These are phyloP conservation scores for Bothrops jararaca DNA, from an alignment of 2,113 vertebrate genomes.

Conservation along the genomic window DNA sequence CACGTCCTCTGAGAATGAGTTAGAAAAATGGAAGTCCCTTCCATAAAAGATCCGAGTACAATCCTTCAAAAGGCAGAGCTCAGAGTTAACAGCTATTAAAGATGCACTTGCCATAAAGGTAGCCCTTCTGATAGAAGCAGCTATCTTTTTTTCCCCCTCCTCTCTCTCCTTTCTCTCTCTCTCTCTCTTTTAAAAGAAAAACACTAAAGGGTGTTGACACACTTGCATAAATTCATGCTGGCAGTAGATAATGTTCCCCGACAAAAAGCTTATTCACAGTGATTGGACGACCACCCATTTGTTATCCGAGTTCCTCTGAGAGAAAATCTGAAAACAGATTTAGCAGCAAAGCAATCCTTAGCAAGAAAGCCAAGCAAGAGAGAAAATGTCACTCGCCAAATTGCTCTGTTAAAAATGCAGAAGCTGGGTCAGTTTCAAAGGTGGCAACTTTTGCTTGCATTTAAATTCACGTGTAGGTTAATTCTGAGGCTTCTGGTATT, in stretches of 20 bases:
- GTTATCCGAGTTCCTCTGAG: not conserved
- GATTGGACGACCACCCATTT: not conserved
- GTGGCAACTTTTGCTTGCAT: not conserved
- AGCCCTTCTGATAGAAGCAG: not conserved
- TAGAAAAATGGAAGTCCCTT: not conserved
- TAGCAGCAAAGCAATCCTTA: not conserved
- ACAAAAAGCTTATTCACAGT: not conserved
- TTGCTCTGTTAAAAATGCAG: not conserved
- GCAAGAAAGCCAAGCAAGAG: not conserved
- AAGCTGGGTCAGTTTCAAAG: not conserved
- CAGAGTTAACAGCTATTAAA: not conserved
- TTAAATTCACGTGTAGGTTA: not conserved
- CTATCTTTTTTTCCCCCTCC: not conserved
- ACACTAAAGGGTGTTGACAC: not conserved
- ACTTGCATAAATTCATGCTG: not conserved
- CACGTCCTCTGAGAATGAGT: not conserved
- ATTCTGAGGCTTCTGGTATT: not conserved
- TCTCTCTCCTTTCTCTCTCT: too few relatives aligned
- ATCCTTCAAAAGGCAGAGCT: not conserved
- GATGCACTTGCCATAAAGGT: not conserved
- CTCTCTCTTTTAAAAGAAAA: not conserved
- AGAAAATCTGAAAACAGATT: not conserved
- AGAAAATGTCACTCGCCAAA: not conserved
- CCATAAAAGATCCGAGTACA: not conserved
- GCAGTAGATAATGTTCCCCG: constrained; percentile 4